Evolutionary conservation across 1,140 invertebrate species (phyloP).

Genomic region (Aphidius gifuensis): DNA sequence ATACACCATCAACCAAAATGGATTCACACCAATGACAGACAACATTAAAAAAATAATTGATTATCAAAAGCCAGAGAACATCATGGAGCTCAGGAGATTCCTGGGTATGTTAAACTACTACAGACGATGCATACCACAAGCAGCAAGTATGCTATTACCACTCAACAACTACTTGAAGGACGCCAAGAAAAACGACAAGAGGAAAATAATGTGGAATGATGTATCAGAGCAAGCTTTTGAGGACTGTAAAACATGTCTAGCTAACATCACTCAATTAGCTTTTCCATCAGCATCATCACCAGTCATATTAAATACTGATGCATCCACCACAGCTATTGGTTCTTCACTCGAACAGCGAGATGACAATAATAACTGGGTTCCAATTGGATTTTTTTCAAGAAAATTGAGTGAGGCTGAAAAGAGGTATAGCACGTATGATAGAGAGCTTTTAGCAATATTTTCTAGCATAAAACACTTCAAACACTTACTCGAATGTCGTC

Average conservation of each 20-base stretch:
- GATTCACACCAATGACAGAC: conserved; percentile 32
- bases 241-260: conserved; percentile 42
- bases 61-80: conserved; percentile 36
- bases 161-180: conserved; percentile 30
- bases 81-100: conserved; percentile 41
- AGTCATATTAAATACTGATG: conserved; percentile 37
- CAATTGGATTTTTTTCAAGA: no score
- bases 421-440: no score
- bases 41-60: conserved; percentile 9
- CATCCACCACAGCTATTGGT: conserved; percentile 43
- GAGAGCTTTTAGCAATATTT: no score
- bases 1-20: conserved; percentile 35
- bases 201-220: conserved; percentile 36
- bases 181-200: conserved; percentile 35
- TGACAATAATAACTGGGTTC: conserved; percentile 36
- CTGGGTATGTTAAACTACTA: conserved; percentile 51
- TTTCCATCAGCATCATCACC: conserved; percentile 32
- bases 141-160: conserved; percentile 29
- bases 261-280: conserved; percentile 30
- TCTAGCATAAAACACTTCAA: no score
- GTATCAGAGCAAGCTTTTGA: conserved; percentile 40
- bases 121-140: conserved; percentile 32
- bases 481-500: no score
- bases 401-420: no score
- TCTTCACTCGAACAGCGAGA: conserved; percentile 38